phyloP scores from a whole-genome alignment of 1,140 invertebrate genomes.

The Pomacea maculata region DNA sequence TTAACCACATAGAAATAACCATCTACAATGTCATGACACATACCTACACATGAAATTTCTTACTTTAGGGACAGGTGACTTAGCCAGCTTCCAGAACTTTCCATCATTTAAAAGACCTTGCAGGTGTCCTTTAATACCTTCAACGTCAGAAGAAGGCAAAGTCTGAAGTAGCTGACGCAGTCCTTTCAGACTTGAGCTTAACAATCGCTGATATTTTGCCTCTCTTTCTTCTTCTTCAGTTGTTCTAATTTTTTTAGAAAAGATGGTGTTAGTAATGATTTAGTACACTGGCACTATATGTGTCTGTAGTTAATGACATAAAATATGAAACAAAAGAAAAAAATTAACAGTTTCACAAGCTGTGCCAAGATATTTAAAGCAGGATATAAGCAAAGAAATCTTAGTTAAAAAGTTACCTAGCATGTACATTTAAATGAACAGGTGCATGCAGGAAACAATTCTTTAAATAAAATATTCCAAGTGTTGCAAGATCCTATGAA shows the following conservation, averaged over 20 bases:
- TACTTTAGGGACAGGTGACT: constrained; percentile 50
- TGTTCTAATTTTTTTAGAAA: constrained; percentile 55
- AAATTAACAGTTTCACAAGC: no score
- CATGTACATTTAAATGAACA: no score
- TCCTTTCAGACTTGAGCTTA: constrained; percentile 75
- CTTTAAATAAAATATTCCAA: no score
- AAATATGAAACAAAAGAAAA: no score
- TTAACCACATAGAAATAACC: no score
- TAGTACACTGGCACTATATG: neutral
- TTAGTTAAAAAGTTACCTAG: no score
- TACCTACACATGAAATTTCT: constrained; percentile 10
- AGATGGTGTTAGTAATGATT: neutral
- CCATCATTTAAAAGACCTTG: constrained; percentile 66
- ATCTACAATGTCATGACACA: neutral
- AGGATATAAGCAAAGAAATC: no score
- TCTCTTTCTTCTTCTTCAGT: constrained; percentile 77
- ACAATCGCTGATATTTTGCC: constrained; percentile 75
- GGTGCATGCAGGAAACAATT: no score
- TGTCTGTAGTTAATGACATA: no score
- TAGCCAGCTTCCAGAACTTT: constrained; percentile 79
- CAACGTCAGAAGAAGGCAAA: constrained; percentile 34
- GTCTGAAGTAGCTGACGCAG: constrained; percentile 69
- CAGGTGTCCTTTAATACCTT: constrained; percentile 33
- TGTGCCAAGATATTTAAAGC: no score
- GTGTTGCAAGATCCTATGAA: no score